These are phyloP conservation scores for Epizoanthus fatuus DNA, from an alignment of 92 coral and sea anemone species.

Conservation along the genomic window DNA sequence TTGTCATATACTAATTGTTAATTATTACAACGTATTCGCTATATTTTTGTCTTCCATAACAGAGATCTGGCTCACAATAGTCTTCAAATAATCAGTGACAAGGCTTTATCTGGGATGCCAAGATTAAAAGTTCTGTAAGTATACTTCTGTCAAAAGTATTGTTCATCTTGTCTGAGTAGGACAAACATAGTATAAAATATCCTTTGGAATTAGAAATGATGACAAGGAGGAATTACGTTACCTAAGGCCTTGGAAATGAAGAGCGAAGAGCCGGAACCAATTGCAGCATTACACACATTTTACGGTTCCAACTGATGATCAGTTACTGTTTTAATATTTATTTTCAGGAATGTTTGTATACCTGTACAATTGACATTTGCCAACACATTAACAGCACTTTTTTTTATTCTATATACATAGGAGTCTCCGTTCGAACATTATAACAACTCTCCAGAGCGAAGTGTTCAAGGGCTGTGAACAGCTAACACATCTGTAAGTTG, in stretches of 20 bases:
- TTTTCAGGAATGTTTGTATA: no score
- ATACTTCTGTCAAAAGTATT: neutral
- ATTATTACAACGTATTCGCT: no score
- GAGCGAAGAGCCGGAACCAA: no score
- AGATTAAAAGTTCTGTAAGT: neutral
- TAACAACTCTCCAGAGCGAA: slow-evolving; percentile 20
- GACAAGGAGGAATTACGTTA: no score
- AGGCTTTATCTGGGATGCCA: neutral
- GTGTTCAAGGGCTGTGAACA: slow-evolving; percentile 22
- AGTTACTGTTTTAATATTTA: no score
- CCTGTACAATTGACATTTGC: no score
- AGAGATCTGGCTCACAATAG: neutral
- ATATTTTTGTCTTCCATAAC: neutral
- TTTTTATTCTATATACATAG: neutral
- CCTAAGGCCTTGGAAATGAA: no score
- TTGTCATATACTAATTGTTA: no score
- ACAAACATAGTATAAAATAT: neutral
- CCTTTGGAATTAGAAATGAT: no score
- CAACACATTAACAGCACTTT: neutral
- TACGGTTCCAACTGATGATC: no score
- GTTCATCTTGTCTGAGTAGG: no score
- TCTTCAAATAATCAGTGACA: neutral
- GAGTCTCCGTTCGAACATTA: neutral
- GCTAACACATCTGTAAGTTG: slow-evolving; percentile 50
- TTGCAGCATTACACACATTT: no score